A percentile compares a stretch with the other conserved stretches of the same genome.
phyloP scores from a whole-genome alignment of 1,140 invertebrate species.

The Eufriesea mexicana region DNA sequence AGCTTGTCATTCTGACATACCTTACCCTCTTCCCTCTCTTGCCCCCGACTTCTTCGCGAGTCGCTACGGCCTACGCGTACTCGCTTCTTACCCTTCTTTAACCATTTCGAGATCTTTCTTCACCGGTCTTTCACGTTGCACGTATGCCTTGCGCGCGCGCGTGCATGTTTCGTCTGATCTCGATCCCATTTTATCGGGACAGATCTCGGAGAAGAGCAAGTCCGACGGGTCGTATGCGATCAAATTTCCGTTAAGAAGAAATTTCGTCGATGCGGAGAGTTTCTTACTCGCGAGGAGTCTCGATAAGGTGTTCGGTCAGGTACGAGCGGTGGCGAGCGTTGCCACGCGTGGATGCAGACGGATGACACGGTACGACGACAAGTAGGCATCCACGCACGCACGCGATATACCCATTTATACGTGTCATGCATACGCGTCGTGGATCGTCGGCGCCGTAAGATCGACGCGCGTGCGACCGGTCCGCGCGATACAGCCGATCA shows the following conservation, averaged over 20 bases:
- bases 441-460: background rate
- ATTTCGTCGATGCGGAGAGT: slow-evolving; percentile 24
- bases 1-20: slow-evolving; percentile 34
- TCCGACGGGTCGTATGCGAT: slow-evolving; percentile 31
- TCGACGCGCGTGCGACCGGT: slow-evolving; percentile 17
- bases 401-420: slow-evolving; percentile 42
- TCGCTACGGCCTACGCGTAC: background rate
- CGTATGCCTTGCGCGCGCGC: too few relatives aligned
- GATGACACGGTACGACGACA: too few relatives aligned
- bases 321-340: slow-evolving; percentile 1
- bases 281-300: slow-evolving; percentile 68
- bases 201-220: background rate
- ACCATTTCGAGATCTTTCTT: background rate
- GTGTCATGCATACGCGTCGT: background rate
- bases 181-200: background rate
- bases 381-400: slow-evolving; percentile 11
- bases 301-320: too few relatives aligned
- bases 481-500: background rate
- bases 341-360: slow-evolving; percentile 2
- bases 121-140: too few relatives aligned
- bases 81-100: background rate
- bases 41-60: too few relatives aligned
- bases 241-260: slow-evolving; percentile 49
- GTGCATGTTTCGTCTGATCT: background rate
- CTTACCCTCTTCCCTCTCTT: background rate